These are phyloP conservation scores for Colletes gigas DNA, from an alignment of 1,140 invertebrate genomes.

Conservation along the genomic window DNA sequence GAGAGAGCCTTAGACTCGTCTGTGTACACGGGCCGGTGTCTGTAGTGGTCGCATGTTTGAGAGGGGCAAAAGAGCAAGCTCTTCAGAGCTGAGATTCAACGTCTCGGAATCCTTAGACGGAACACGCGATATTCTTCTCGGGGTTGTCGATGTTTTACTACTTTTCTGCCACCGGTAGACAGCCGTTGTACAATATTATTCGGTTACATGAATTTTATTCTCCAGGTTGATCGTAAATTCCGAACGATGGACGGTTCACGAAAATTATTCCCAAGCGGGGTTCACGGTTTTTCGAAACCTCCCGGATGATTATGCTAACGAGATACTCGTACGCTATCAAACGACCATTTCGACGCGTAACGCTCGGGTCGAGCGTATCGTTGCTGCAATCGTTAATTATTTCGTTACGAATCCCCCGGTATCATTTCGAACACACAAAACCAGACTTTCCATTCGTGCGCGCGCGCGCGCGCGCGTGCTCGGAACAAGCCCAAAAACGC, in stretches of 20 bases:
- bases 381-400: too few relatives aligned
- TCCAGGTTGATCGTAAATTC: too few relatives aligned
- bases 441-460: constrained; percentile 21
- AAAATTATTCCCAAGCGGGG: too few relatives aligned
- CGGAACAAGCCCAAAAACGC: constrained; percentile 8
- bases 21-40: constrained; percentile 10
- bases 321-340: too few relatives aligned
- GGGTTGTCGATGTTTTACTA: constrained; percentile 31
- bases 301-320: too few relatives aligned
- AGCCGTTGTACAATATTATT: background rate
- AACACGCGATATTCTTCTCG: constrained; percentile 40
- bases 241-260: too few relatives aligned
- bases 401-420: background rate
- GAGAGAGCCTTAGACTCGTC: constrained; percentile 38
- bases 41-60: constrained; percentile 46
- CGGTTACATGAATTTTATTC: too few relatives aligned
- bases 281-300: too few relatives aligned
- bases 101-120: constrained; percentile 48
- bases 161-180: background rate
- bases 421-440: constrained; percentile 1
- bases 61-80: constrained; percentile 52
- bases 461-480: background rate
- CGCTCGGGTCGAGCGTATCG: too few relatives aligned
- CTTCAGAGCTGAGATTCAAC: constrained; percentile 45
- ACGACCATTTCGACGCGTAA: too few relatives aligned